Evolutionary conservation across 2,113 vertebrate genomes (phyloP), one percentile per base, ranked within the genome.

Genomic region (Spheniscus mendiculus): DNA sequence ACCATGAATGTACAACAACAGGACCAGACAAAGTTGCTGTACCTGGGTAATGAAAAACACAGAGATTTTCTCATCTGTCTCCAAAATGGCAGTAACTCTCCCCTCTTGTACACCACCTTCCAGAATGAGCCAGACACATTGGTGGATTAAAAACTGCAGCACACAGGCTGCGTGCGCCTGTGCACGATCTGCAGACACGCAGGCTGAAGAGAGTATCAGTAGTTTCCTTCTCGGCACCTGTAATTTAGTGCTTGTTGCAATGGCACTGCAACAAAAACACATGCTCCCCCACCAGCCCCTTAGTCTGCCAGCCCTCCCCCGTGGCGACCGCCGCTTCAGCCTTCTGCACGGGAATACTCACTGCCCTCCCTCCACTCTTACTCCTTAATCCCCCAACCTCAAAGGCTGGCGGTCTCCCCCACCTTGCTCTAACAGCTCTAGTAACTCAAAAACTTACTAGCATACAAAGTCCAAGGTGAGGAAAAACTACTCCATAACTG

Each of bases 281-380:
- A 26, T 0, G 0, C 42, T 74, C 5, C 6, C 5, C 17, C n/a
- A 50, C 15, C 25, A 67, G 27, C 3, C 16, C n/a, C 45, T 65
- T 15, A 22, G 12, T 20, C 34, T 65, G 34, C 19, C 12, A 56
- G 38, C 12, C 49, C 27, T 45, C 44, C 32, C 20, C 74, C 76
- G 3, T 0, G 4, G 44, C 0, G 1, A 53, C 38, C 0, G 2
- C 50, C 19, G 19, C 71, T 42, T 85, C 62, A 55, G 29, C 20
- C 26, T 36, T 20, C 49, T 47, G 34, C 36, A 26, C 2, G 4
- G 52, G 44, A 84, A 9, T 2, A 1, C 14, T 26, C 26, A 9
- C 47, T 49, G 38, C 26, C 38, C 52, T 83, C 27, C 42, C 29
- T 71, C 30, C 42, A 21, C 62, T 77, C 29, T 53, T 83, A 5